phyloP scores from a whole-genome alignment of 1,140 invertebrate genomes.

The Pseudomyrmex dendroicus region DNA sequence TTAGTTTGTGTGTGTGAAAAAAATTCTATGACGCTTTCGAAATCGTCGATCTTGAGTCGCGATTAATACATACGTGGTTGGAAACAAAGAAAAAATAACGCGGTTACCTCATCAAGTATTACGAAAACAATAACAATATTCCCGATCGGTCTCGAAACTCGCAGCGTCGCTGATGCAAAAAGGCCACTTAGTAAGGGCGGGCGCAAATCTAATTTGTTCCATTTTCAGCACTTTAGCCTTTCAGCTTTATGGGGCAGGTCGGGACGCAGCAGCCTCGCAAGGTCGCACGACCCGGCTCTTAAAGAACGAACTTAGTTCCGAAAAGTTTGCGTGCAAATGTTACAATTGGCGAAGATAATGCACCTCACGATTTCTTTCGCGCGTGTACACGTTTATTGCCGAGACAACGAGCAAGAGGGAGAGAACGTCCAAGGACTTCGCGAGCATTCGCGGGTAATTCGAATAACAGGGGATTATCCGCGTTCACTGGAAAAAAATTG shows the following conservation, averaged over 20 bases:
- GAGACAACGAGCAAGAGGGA: slow-evolving; percentile 4
- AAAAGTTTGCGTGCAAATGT: slow-evolving; percentile 69
- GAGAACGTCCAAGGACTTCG: not conserved
- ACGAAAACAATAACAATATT: not conserved
- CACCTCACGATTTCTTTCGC: not conserved
- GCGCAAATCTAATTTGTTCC: slow-evolving; percentile 45
- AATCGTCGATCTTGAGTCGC: not conserved
- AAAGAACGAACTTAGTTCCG: not conserved
- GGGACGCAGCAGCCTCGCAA: slow-evolving; percentile 45
- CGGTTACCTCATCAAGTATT: not conserved
- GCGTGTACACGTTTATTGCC: slow-evolving; percentile 41
- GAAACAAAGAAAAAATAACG: no score
- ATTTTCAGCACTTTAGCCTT: slow-evolving; percentile 39
- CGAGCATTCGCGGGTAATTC: not conserved
- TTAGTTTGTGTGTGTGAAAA: not conserved
- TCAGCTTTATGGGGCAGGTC: slow-evolving; percentile 8
- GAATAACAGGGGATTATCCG: not conserved
- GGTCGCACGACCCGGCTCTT: slow-evolving; percentile 50
- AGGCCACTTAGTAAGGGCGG: not conserved
- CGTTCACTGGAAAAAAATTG: not conserved
- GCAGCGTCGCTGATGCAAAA: not conserved
- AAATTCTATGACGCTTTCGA: not conserved
- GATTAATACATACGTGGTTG: no score
- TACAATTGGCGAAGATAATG: slow-evolving; percentile 55
- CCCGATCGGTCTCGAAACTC: not conserved